These are phyloP conservation scores for Trigoniulus corallinus DNA, from an alignment of 1,140 invertebrate genomes.

Conservation along the genomic window DNA sequence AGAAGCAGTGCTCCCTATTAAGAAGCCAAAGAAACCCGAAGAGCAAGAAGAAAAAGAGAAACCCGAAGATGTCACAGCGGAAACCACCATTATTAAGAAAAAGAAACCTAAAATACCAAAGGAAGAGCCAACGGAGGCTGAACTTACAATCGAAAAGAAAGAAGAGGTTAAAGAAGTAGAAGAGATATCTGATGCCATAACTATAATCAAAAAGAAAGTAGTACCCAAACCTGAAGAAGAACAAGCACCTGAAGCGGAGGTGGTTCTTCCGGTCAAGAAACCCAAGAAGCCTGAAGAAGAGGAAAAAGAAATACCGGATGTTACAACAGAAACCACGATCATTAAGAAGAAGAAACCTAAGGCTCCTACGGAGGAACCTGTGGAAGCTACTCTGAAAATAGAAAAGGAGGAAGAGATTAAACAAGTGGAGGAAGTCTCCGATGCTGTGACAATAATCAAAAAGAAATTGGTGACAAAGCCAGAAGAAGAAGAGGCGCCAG, in stretches of 20 bases:
- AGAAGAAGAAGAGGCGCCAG: no score
- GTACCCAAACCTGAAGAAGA: no score
- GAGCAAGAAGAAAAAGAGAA: constrained; percentile 13
- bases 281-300: constrained; percentile 15
- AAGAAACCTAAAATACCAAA: constrained; percentile 21
- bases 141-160: constrained; percentile 3
- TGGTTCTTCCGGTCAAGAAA: no score
- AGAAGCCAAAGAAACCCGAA: constrained; percentile 6
- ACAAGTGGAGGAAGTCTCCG: constrained; percentile 7
- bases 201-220: constrained; percentile 7
- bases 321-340: constrained; percentile 2
- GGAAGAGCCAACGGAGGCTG: constrained; percentile 14
- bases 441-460: no score
- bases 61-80: constrained; percentile 9
- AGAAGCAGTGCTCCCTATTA: constrained; percentile 1
- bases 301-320: constrained; percentile 3
- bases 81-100: constrained; percentile 4
- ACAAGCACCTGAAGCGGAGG: no score
- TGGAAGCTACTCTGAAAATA: background rate
- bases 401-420: constrained; percentile 1
- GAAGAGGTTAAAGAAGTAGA: constrained; percentile 14
- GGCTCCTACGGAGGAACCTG: constrained; percentile 1
- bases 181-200: constrained; percentile 12
- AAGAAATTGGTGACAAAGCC: background rate
- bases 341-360: constrained; percentile 16